phyloP scores from a whole-genome alignment of 2,888 invertebrate species.

The Melinaea menophilus region DNA sequence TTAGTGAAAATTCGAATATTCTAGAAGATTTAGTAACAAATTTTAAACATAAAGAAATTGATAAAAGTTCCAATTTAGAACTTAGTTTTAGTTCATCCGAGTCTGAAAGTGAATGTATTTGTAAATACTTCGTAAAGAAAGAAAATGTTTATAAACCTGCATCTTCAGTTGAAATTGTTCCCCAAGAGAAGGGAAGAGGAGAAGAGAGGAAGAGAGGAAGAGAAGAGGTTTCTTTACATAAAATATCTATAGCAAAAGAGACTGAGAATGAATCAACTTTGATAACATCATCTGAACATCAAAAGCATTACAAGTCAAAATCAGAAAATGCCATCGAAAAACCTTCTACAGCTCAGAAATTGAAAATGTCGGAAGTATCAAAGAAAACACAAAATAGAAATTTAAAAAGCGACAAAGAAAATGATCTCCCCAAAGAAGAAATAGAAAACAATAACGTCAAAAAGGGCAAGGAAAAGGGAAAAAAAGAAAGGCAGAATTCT shows the following conservation, averaged over 20 bases:
- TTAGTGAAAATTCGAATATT: conserved; percentile 5
- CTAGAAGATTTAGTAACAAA: conserved; percentile 11
- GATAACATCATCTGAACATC: background rate
- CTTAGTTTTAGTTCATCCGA: background rate
- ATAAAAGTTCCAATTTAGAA: background rate
- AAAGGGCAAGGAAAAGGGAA: background rate
- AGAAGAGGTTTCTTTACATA: background rate
- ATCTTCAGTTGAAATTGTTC: conserved; percentile 2
- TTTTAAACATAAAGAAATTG: background rate
- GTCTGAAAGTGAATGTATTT: conserved; percentile 26
- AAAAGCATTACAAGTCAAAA: background rate
- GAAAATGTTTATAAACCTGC: conserved; percentile 11
- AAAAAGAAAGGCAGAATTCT: conserved; percentile 16
- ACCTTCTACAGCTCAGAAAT: background rate
- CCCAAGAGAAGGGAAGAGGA: no score
- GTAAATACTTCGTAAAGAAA: conserved; percentile 37
- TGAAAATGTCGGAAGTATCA: background rate
- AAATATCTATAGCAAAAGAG: background rate
- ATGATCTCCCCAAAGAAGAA: conserved; percentile 1
- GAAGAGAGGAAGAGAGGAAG: background rate
- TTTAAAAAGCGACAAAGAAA: background rate
- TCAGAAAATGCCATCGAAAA: background rate
- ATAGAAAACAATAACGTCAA: background rate
- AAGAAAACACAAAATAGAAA: no score
- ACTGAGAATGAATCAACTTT: background rate